phyloP scores from a whole-genome alignment of 2,113 vertebrate genomes.

The Falco punctatus region DNA sequence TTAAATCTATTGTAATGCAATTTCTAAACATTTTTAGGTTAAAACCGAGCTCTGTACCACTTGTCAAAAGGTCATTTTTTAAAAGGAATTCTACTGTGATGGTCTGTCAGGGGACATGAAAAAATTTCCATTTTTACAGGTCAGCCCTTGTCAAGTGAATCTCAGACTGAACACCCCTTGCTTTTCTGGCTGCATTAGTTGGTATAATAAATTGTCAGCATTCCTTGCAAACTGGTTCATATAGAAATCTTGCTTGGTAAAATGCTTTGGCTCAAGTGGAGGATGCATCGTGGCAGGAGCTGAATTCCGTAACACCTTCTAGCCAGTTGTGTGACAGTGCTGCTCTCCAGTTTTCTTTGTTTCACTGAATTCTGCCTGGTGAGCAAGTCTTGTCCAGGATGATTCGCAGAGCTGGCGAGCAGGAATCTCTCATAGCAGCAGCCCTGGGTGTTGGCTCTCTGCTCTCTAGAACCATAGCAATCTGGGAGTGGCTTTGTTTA shows the following conservation, averaged over 20 bases:
- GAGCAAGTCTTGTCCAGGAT: accelerated
- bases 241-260: not conserved
- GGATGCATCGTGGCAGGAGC: not conserved
- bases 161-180: not conserved
- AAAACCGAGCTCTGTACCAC: not conserved
- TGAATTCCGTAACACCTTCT: not conserved
- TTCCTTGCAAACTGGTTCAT: not conserved
- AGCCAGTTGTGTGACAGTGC: not conserved
- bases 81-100: not conserved
- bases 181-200: not conserved
- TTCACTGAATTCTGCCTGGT: not conserved
- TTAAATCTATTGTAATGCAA: not conserved
- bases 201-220: not conserved
- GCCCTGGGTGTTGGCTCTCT: conserved; percentile 40
- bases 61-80: not conserved
- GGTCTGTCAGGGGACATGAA: not conserved
- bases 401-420: not conserved
- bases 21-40: not conserved
- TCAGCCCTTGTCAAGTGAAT: not conserved
- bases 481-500: conserved; percentile 65
- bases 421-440: not conserved
- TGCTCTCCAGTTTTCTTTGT: not conserved
- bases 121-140: not conserved
- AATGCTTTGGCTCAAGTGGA: not conserved
- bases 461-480: conserved; percentile 2